Evolutionary conservation across 2,797 vertebrate species (phyloP), one percentile per base, ranked within the genome.

Genomic region (Chiroxiphia lanceolata): DNA sequence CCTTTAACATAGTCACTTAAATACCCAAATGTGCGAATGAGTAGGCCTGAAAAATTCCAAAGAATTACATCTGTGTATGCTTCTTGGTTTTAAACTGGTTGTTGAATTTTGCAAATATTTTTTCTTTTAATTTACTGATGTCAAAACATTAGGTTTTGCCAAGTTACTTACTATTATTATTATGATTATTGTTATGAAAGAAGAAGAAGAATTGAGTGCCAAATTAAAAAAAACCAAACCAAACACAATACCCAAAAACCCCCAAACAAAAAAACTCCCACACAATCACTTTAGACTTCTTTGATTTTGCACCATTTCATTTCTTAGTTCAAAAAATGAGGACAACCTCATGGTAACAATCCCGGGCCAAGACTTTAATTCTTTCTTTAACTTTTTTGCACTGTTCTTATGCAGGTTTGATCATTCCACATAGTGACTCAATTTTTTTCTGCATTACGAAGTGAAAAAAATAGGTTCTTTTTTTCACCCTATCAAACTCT

Each of bases 361-460:
- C 31, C 21, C 70, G 27, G 27, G 11, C 15, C 23, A 60, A 48
- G 79, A 38, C 20, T 83, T 65, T 33, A 51, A 79, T 54, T 71
- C 29, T 13, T 5, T 11, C 21, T 77, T 83, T 40, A 40, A 51
- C 47, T 89, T 91, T 87, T 11, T 36, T 64, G 38, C 11, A 89
- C 50, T 74, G 33, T 47, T 64, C 71, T 68, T 84, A 38, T 44
- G 48, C 25, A 57, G 25, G 26, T 89, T 90, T 84, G n/a, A 44
- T 68, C 2, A 13, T 33, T 75, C 9, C 8, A 10, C 11, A 31
- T 6, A n/a, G 6, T 57, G 2, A 38, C 5, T 88, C 17, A 0
- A 6, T 29, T 71, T 90, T 90, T 67, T 92, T 48, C 33, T 91
- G 22, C 33, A 9, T 83, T 80, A 57, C 8, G 33, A 65, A 20